A percentile compares a stretch with the other conserved stretches of the same genome.
Conservation (phyloP, 2,888 invertebrate species). For the Dermolepida albohirtum region DNA sequence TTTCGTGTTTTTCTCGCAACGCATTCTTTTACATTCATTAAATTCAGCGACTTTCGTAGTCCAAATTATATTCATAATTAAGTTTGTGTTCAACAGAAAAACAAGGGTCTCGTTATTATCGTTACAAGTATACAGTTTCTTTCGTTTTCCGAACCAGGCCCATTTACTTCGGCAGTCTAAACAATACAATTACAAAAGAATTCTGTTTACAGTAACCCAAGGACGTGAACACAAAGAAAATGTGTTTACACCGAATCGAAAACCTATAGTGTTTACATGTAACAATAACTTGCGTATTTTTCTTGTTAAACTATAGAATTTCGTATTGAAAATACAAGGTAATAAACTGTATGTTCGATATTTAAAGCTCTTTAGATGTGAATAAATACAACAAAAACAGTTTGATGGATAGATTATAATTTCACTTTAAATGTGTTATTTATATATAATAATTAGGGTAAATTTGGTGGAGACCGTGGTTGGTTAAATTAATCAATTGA, state of each 20-base stretch:
- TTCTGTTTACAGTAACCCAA: not conserved
- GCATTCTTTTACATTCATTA: slow-evolving; percentile 15
- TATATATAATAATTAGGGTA: no score
- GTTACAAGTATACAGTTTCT: slow-evolving; percentile 18
- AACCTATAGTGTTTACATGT: slow-evolving; percentile 6
- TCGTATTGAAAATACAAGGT: not conserved
- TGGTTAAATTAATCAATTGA: no score
- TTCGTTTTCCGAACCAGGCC: slow-evolving; percentile 4
- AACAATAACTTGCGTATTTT: not conserved
- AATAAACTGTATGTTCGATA: not conserved
- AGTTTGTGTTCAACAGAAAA: slow-evolving; percentile 15
- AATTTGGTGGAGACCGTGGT: no score
- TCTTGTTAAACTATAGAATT: not conserved
- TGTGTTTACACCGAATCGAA: slow-evolving; percentile 17
- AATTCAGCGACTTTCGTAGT: slow-evolving; percentile 9
- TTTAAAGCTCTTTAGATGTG: no score
- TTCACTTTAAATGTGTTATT: no score
- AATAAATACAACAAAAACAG: no score
- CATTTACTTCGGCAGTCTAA: slow-evolving; percentile 18
- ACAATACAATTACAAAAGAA: slow-evolving; percentile 15
- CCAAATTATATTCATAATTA: slow-evolving; percentile 30
- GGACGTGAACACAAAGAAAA: slow-evolving; percentile 9
- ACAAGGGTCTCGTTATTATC: slow-evolving; percentile 24
- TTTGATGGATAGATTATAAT: no score
- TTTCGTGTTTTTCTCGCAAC: not conserved